These are phyloP conservation scores for Lanius ludovicianus DNA, from an alignment of 2,113 vertebrate species.

Conservation along the genomic window DNA sequence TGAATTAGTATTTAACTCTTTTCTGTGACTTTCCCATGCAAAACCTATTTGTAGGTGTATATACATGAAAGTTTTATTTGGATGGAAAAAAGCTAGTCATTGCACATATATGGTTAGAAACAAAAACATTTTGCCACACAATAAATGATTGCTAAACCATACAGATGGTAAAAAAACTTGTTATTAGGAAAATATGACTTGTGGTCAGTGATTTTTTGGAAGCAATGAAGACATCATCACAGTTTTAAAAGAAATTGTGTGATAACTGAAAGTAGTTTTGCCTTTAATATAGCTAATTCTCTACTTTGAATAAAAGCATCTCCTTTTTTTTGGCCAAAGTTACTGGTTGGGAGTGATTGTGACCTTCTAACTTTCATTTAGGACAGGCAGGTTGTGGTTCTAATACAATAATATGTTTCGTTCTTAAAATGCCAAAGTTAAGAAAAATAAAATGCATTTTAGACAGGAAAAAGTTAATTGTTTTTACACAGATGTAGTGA, in stretches of 20 bases:
- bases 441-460: not conserved
- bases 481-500: not conserved
- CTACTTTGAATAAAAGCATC: not conserved
- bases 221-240: not conserved
- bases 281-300: not conserved
- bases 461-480: not conserved
- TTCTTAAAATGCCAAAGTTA: not conserved
- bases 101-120: not conserved
- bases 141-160: not conserved
- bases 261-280: not conserved
- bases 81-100: not conserved
- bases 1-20: not conserved
- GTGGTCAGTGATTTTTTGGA: not conserved
- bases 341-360: not conserved
- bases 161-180: not conserved
- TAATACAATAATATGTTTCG: not conserved
- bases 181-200: not conserved
- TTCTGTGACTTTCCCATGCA: not conserved
- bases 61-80: not conserved
- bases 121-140: not conserved
- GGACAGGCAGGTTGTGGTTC: not conserved
- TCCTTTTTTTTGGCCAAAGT: not conserved
- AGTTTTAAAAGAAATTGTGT: not conserved
- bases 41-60: not conserved
- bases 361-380: not conserved